Percentiles rank a stretch among this genome's conserved stretches.
These are phyloP conservation scores for Hydropsyche betteni DNA, from an alignment of 2,888 invertebrate genomes.

Conservation along the genomic window DNA sequence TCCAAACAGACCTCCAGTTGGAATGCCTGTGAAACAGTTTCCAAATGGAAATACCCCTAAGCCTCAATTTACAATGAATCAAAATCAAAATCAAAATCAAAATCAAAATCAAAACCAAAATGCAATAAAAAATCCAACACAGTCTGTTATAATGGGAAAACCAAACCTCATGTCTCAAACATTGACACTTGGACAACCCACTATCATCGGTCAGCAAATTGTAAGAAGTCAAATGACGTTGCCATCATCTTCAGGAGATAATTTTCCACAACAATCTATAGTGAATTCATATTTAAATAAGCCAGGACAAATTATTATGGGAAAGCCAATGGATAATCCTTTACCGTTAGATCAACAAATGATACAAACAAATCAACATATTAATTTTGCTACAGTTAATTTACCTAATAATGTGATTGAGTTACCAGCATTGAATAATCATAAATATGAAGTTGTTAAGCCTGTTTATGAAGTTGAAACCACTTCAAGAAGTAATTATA, in stretches of 20 bases:
- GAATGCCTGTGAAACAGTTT: conserved; percentile 44
- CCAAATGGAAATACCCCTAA: conserved; percentile 39
- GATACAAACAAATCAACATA: conserved; percentile 58
- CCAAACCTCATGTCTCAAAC: conserved; percentile 59
- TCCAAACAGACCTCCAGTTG: conserved; percentile 46
- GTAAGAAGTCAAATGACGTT: conserved; percentile 64
- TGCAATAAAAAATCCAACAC: background rate
- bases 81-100: background rate
- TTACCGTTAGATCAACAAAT: conserved; percentile 67
- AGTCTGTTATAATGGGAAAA: conserved; percentile 58
- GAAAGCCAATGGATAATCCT: conserved; percentile 64
- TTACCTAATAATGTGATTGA: conserved; percentile 23
- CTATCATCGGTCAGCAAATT: conserved; percentile 54
- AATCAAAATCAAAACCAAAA: conserved; percentile 25
- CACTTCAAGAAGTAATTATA: conserved; percentile 38
- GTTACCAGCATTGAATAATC: conserved; percentile 47
- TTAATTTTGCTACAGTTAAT: conserved; percentile 53
- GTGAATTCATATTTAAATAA: conserved; percentile 56
- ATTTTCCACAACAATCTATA: conserved; percentile 57
- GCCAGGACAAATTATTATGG: conserved; percentile 64
- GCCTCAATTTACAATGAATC: conserved; percentile 25
- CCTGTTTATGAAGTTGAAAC: conserved; percentile 47
- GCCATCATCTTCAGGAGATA: conserved; percentile 57
- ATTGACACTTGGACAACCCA: conserved; percentile 51
- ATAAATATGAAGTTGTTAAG: conserved; percentile 47